phyloP scores from a whole-genome alignment of 2,113 vertebrate genomes.

The Entosphenus tridentatus region DNA sequence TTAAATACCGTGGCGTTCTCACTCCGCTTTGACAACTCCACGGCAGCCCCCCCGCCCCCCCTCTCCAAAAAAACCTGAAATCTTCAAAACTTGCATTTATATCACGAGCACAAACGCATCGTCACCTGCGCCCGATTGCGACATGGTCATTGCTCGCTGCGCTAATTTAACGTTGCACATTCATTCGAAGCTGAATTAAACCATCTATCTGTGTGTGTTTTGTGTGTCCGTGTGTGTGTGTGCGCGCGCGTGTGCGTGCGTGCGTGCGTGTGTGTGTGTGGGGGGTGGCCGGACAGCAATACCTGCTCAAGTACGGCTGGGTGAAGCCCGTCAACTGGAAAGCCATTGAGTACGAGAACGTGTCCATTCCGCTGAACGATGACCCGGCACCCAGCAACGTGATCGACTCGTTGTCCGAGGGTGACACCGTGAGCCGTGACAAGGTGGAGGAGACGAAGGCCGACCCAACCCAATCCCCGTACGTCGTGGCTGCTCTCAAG shows the following conservation, averaged over 20 bases:
- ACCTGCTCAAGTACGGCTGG: conserved; percentile 48
- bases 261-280: conserved; percentile 13
- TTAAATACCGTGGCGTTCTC: too few species aligned
- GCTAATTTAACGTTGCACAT: conserved; percentile 7
- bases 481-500: conserved; percentile 11
- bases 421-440: conserved; percentile 1
- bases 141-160: too few species aligned
- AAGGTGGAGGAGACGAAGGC: background rate
- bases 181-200: conserved; percentile 8
- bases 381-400: conserved; percentile 12
- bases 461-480: background rate
- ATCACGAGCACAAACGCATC: too few species aligned
- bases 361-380: conserved; percentile 3
- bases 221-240: background rate
- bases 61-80: too few species aligned
- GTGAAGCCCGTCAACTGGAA: conserved; percentile 20
- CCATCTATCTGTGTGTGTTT: background rate
- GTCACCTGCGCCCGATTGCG: too few species aligned
- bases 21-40: too few species aligned
- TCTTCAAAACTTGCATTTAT: too few species aligned
- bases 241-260: conserved; percentile 11
- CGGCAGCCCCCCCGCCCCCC: too few species aligned
- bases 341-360: conserved; percentile 10
- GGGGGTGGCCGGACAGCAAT: conserved; percentile 23
- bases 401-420: conserved; percentile 11